Evolutionary conservation across 2,888 invertebrate species (phyloP).

Genomic region (Euzophera pinguis): DNA sequence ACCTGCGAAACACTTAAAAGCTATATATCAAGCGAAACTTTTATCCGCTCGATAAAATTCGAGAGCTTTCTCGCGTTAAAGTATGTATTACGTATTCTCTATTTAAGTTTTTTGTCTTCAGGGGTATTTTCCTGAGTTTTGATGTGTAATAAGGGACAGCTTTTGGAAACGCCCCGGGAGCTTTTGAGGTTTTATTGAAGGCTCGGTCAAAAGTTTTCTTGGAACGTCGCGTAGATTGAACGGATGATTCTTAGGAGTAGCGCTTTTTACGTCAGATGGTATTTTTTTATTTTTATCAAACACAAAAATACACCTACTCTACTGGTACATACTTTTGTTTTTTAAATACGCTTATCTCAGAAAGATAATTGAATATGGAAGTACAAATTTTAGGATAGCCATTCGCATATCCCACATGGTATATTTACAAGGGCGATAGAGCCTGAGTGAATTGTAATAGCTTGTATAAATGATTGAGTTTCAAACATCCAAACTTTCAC

Average conservation of each 20-base stretch:
- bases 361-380: no score
- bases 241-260: no score
- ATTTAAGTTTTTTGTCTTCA: slow-evolving; percentile 23
- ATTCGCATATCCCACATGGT: no score
- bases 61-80: slow-evolving; percentile 10
- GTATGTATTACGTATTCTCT: slow-evolving; percentile 13
- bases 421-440: no score
- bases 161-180: slow-evolving; percentile 21
- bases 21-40: slow-evolving; percentile 11
- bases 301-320: no score
- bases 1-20: slow-evolving; percentile 11
- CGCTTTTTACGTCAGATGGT: neutral
- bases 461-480: no score
- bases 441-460: no score
- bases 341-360: no score
- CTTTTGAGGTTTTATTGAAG: slow-evolving; percentile 24
- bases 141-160: slow-evolving; percentile 28
- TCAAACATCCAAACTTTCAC: no score
- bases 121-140: slow-evolving; percentile 21
- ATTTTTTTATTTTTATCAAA: neutral
- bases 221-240: neutral
- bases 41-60: slow-evolving; percentile 11
- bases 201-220: slow-evolving; percentile 18
- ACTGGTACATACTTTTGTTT: no score
- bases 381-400: no score